A percentile compares a stretch with the other conserved stretches of the same genome.
Evolutionary conservation across 2,888 invertebrate genomes (phyloP).

Genomic region (Phrixothrix hirtus): DNA sequence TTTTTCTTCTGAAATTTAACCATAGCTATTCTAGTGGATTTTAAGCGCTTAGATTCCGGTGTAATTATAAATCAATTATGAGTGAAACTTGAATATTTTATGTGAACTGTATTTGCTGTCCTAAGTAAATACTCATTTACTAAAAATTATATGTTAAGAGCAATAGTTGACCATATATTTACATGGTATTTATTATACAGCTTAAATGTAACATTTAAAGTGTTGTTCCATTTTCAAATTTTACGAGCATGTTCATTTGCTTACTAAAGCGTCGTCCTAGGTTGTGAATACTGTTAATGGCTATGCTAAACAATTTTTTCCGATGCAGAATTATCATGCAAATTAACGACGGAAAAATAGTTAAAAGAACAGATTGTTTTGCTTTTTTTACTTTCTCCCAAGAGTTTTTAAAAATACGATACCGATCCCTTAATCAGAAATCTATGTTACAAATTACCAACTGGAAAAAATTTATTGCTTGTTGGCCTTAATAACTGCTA

Average conservation of each 20-base stretch:
- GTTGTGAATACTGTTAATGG: slow-evolving; percentile 38
- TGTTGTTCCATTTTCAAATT: slow-evolving; percentile 18
- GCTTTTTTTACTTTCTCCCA: background rate
- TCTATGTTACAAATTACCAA: too few relatives aligned
- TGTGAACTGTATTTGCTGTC: slow-evolving; percentile 11
- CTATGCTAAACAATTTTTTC: slow-evolving; percentile 42
- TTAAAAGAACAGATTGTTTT: slow-evolving; percentile 20
- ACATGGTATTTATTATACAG: slow-evolving; percentile 15
- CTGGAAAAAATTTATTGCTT: too few relatives aligned
- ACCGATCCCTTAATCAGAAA: too few relatives aligned
- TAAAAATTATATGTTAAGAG: slow-evolving; percentile 25
- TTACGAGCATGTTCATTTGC: slow-evolving; percentile 22
- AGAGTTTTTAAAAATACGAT: too few relatives aligned
- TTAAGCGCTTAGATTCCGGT: background rate
- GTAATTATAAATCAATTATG: slow-evolving; percentile 27
- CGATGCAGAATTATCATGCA: slow-evolving; percentile 35
- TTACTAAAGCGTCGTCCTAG: slow-evolving; percentile 20
- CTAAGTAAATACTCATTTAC: slow-evolving; percentile 15
- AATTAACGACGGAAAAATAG: slow-evolving; percentile 36
- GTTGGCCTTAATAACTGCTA: too few relatives aligned
- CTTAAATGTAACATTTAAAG: slow-evolving; percentile 18
- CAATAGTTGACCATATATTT: slow-evolving; percentile 15
- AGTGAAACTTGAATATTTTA: slow-evolving; percentile 25
- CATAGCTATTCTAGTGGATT: too few relatives aligned
- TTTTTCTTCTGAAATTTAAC: too few relatives aligned